Evolutionary conservation across 2,113 vertebrate genomes (phyloP).

Genomic region (Jacana jacana): DNA sequence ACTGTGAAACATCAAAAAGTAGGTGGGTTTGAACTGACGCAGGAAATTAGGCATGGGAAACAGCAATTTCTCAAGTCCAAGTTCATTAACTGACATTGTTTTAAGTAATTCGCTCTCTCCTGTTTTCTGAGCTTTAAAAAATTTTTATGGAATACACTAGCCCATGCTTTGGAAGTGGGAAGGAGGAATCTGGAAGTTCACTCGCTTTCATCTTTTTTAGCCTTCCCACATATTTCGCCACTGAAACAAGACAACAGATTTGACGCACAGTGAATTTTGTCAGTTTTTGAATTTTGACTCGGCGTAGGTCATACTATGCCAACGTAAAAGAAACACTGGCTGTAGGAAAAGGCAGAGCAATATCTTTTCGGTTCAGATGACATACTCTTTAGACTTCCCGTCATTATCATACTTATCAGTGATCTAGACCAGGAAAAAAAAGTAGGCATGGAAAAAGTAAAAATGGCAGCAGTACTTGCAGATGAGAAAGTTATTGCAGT

Average conservation of each 20-base stretch:
- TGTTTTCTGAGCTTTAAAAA: conserved; percentile 4
- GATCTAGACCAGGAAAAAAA: background rate
- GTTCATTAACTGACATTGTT: conserved; percentile 22
- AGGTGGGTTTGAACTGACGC: conserved; percentile 22
- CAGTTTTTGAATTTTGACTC: background rate
- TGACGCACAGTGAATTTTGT: background rate
- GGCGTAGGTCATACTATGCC: background rate
- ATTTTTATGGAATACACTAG: background rate
- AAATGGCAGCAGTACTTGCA: background rate
- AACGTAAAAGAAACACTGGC: background rate
- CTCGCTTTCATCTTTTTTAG: background rate
- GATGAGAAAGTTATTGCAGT: background rate
- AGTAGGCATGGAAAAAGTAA: background rate
- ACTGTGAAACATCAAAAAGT: background rate
- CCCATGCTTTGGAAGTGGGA: background rate
- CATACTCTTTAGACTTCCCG: background rate
- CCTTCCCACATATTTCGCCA: background rate
- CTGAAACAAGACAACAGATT: background rate
- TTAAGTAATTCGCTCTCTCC: background rate
- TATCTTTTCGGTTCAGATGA: background rate
- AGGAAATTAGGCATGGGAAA: conserved; percentile 39
- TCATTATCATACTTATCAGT: background rate
- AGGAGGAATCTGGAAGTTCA: background rate
- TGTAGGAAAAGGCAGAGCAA: background rate
- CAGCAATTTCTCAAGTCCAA: conserved; percentile 7